phyloP scores from a whole-genome alignment of 2,888 invertebrate genomes.

The Drosophila dives region DNA sequence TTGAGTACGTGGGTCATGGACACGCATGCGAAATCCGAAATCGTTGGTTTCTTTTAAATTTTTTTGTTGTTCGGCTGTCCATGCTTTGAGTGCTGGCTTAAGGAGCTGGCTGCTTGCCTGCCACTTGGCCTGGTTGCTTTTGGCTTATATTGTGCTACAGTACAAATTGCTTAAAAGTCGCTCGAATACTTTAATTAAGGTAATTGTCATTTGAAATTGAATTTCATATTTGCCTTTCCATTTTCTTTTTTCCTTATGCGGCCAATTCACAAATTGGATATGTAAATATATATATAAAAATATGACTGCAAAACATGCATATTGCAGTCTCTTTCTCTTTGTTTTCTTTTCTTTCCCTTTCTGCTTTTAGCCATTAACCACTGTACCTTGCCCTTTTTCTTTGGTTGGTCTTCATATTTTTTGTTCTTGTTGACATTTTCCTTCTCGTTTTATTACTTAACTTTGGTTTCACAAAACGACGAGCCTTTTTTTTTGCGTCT shows the following conservation, averaged over 20 bases:
- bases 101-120: conserved; percentile 7
- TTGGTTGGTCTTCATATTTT: conserved; percentile 22
- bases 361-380: conserved; percentile 1
- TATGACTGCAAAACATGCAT: not conserved
- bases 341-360: not conserved
- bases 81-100: not conserved
- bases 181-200: not conserved
- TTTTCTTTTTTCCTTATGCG: not conserved
- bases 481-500: conserved; percentile 41
- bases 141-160: conserved; percentile 6
- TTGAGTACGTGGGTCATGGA: conserved; percentile 26
- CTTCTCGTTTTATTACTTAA: conserved; percentile 61
- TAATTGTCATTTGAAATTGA: not conserved
- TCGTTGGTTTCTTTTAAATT: conserved; percentile 32
- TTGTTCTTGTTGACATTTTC: conserved; percentile 30
- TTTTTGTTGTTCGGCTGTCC: conserved; percentile 20
- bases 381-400: conserved; percentile 24
- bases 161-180: not conserved
- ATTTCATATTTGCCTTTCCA: no score
- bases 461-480: conserved; percentile 33
- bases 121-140: not conserved
- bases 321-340: not conserved
- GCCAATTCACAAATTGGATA: not conserved
- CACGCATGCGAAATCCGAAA: conserved; percentile 31
- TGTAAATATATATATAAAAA: not conserved